Conservation (phyloP, 1,140 invertebrate species). For the Pseudomyrmex gracilis region DNA sequence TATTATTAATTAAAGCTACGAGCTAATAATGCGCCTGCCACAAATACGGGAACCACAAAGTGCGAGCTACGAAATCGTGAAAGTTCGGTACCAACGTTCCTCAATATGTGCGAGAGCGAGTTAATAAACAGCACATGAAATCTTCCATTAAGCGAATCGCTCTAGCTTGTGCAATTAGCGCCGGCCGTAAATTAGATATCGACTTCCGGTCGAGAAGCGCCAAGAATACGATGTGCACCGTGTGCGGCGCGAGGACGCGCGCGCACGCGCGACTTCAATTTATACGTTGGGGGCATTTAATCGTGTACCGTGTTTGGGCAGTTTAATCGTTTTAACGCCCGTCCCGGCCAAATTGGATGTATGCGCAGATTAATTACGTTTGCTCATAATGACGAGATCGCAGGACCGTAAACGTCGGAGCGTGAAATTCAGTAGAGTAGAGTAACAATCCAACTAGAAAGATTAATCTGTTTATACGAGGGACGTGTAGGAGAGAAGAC, state of each 20-base stretch:
- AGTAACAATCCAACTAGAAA: constrained; percentile 39
- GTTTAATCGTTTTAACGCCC: constrained; percentile 60
- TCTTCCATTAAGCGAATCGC: constrained; percentile 52
- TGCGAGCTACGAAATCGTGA: constrained; percentile 6
- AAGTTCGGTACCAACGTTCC: constrained; percentile 7
- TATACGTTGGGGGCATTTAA: constrained; percentile 52
- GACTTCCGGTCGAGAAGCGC: constrained; percentile 48
- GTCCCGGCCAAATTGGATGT: constrained; percentile 51
- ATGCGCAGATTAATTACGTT: constrained; percentile 59
- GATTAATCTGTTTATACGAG: constrained; percentile 28
- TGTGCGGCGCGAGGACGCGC: background rate
- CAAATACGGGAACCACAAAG: background rate
- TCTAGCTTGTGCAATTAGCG: constrained; percentile 55
- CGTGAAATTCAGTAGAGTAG: constrained; percentile 16
- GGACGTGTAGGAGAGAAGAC: background rate
- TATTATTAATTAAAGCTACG: constrained; percentile 8
- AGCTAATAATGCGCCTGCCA: background rate
- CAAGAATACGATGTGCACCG: constrained; percentile 46
- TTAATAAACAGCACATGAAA: constrained; percentile 60
- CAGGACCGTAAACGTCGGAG: constrained; percentile 29
- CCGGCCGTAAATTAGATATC: constrained; percentile 58
- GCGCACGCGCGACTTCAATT: constrained; percentile 52
- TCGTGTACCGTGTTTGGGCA: constrained; percentile 50
- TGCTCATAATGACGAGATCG: constrained; percentile 53
- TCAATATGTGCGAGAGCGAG: constrained; percentile 12